Evolutionary conservation across 2,113 vertebrate species (phyloP).

Genomic region (Opisthocomus hoazin): DNA sequence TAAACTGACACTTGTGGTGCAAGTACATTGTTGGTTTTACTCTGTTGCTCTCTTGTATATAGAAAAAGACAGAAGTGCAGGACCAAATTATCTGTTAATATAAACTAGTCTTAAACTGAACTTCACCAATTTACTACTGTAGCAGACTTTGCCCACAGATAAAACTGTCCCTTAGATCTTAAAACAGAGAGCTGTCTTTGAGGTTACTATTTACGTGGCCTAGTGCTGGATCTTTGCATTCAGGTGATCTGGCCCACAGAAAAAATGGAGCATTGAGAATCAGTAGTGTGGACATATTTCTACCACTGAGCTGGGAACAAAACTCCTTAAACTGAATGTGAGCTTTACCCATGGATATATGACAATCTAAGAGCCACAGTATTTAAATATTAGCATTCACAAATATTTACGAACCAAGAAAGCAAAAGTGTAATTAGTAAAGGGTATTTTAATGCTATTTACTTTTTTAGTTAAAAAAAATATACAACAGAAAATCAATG

Average conservation of each 20-base stretch:
- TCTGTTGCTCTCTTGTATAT: background rate
- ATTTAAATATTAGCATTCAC: conserved; percentile 50
- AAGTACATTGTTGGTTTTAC: conserved; percentile 10
- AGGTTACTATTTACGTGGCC: background rate
- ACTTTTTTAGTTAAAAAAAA: conserved; percentile 43
- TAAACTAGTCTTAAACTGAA: background rate
- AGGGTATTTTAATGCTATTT: conserved; percentile 51
- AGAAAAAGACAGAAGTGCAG: conserved; percentile 14
- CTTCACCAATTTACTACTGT: background rate
- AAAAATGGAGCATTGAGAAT: background rate
- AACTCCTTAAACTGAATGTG: background rate
- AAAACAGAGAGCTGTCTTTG: background rate
- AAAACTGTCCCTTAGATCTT: background rate
- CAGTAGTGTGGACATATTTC: background rate
- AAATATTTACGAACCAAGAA: conserved; percentile 33
- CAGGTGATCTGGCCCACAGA: background rate
- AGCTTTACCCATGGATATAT: conserved; percentile 11
- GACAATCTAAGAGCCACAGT: background rate
- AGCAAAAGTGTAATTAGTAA: conserved; percentile 10
- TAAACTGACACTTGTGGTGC: conserved; percentile 11
- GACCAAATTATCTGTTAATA: background rate
- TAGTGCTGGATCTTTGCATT: background rate
- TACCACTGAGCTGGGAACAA: conserved; percentile 6
- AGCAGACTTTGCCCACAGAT: background rate
- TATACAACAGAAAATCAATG: conserved; percentile 49